Evolutionary conservation across 2,113 vertebrate species (phyloP), one percentile per base, ranked within the genome.

Genomic region (Microcebus griseorufus): DNA sequence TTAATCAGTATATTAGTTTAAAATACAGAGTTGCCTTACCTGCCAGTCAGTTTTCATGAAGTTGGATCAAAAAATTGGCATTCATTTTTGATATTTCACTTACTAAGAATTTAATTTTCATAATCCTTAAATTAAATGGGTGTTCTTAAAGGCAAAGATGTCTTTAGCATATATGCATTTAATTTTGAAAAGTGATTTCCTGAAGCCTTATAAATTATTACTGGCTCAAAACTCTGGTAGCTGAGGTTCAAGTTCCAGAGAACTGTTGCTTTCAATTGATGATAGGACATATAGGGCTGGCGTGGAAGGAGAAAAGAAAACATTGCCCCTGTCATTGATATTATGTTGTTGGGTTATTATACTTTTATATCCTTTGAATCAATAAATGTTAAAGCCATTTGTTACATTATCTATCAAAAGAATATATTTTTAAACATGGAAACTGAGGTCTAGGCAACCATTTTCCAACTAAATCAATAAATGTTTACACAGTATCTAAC

Each of bases 321-420:
- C 53, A 67, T 81, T 95, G 88, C 11, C 70, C 69, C 27, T 39
- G 3, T 65, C 88, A 93, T 53, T 97, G 88, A 82, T 70, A 75
- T 51, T 55, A 55, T 7, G 27, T 96, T 96, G 12, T 96, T 76
- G 51, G 32, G 29, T 97, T 95, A 97, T 94, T 94, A 94, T 83
- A 1, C 45, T 97, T 98, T 95, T 93, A 1, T 18, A 14, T 82
- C 2, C 88, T 95, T 96, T 94, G 45, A 96, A 60, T 48, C 93
- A 93, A 84, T 62, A 42, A 85, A 78, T 91, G 32, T 87, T 87
- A 65, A 93, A 97, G 55, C 18, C 9, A 16, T 53, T 65, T 90
- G 13, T n/a, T 94, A 39, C 1, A 60, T 69, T 48, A 73, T n/a
- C 2, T 45, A 17, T 75, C n/a, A 84, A 92, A 95, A 82, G 1